Evolutionary conservation across 2,797 vertebrate species (phyloP), one percentile per base, ranked within the genome.

Genomic region (Pangasius mekongensis): DNA sequence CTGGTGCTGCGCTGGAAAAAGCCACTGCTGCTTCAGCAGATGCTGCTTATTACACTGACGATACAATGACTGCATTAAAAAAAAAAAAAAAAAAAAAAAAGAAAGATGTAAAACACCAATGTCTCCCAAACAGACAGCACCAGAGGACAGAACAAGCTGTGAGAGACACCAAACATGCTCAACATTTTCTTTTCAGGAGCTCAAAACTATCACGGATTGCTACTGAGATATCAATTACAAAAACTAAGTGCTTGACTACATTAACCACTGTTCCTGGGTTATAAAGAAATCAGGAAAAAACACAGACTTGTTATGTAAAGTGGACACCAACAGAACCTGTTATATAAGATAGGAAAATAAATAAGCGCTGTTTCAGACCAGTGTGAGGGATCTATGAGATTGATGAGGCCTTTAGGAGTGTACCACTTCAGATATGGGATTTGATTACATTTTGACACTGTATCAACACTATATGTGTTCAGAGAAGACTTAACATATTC

Each of bases 371-470:
- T 54, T 33, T 64, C 56, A 22, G 67, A 30, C 52, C 60, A 88
- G 76, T 85, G 76, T 66, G 77, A 85, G 33, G 85, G 81, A 77
- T 85, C 67, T 47, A 64, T 62, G 82, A 87, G 82, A 89, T 78
- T 77, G 89, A 89, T 82, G 85, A 81, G 87, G 77, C 18, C 52
- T 86, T 36, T 60, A 64, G 88, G 87, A 89, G 88, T 90, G 90
- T 84, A 86, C 83, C 30, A 86, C 73, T 58, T 88, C 83, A 87
- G 83, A 81, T 80, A 71, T 76, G 67, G 52, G 58, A 87, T 87
- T 88, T 18, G 36, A 67, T 85, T 76, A 85, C 85, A 85, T 52
- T 33, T 84, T 30, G 71, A 27, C 30, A 30, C 64, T 1, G 30
- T n/a, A 76, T 86, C 71, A 83, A 78, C 62, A 69, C 81, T 20